Conservation (phyloP, 1,140 invertebrate species). For the Caerostris darwini region DNA sequence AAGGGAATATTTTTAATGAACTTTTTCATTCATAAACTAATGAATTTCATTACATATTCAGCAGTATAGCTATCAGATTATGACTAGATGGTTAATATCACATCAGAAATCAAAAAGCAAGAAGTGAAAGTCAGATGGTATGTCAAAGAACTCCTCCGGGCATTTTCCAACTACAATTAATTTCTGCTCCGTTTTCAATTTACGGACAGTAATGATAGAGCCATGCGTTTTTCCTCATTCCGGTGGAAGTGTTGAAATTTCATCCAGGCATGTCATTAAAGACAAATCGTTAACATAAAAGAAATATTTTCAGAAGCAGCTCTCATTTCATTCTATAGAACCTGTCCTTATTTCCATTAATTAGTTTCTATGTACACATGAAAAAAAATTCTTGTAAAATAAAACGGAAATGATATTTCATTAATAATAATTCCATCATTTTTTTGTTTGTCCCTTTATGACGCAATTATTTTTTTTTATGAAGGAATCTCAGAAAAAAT, state of each 20-base stretch:
- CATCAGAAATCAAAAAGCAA: no score
- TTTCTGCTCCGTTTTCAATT: slow-evolving; percentile 20
- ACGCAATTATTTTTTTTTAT: background rate
- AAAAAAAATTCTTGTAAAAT: background rate
- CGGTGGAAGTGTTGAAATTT: slow-evolving; percentile 16
- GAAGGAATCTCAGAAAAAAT: background rate
- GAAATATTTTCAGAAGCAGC: background rate
- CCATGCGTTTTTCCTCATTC: slow-evolving; percentile 5
- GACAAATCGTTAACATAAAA: background rate
- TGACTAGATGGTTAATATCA: no score
- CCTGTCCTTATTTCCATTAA: slow-evolving; percentile 21
- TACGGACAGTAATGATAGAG: background rate
- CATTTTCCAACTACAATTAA: background rate
- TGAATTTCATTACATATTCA: no score
- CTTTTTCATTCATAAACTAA: no score
- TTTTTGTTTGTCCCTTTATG: background rate
- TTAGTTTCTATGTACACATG: background rate
- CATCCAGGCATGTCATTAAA: slow-evolving; percentile 23
- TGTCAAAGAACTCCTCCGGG: background rate
- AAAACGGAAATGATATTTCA: background rate
- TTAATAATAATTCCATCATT: slow-evolving; percentile 6
- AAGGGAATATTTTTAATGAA: no score
- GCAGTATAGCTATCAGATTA: no score
- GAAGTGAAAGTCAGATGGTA: background rate
- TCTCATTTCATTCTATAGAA: background rate